Base-by-base conservation (phyloP, 1,140 invertebrate species). In the Lepidostoma basale region DNA sequence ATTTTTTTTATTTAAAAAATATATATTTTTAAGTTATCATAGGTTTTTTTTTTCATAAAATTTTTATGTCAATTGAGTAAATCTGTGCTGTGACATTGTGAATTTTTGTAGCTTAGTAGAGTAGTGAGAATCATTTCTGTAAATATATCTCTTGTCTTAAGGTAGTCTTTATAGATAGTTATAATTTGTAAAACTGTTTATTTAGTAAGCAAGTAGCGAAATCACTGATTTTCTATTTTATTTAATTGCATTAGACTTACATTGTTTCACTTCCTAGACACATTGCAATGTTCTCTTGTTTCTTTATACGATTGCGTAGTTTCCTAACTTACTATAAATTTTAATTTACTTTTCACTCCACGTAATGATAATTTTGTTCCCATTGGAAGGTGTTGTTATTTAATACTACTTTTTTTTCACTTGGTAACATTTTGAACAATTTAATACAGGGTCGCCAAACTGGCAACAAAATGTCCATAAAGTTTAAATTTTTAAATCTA, bases 21-120 rank as follows among this genome's bases (percentile, higher is more conserved):
- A n/a, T n/a, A n/a, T n/a, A n/a, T n/a, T n/a, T n/a, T n/a, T n/a
- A n/a, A n/a, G n/a, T n/a, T n/a, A n/a, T n/a, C n/a, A n/a, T 56
- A n/a, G 23, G 26, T 42, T 63, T 63, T 12, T 18, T 30, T 63
- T 22, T 63, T n/a, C 25, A 52, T 65, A 30, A 39, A 45, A 65
- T 65, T 39, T n/a, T n/a, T 66, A 30, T 72, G 70, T 72, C 70
- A 72, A 72, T 72, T 72, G 54, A 65, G 44, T 68, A 68, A 72
- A 65, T 65, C 22, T 72, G 70, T 68, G 70, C 70, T 72, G 70
- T 72, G 70, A 72, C 42, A 66, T 52, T 72, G 66, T 68, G 62
- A 64, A 71, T 71, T 42, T 14, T 62, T 26, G 25, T 62, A 62
- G 40, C 23, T 9, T 62, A 4, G 9, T 62, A 62, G 23, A 14